Evolutionary conservation across 2,797 vertebrate species (phyloP).

Genomic region (Rhinophrynus dorsalis): DNA sequence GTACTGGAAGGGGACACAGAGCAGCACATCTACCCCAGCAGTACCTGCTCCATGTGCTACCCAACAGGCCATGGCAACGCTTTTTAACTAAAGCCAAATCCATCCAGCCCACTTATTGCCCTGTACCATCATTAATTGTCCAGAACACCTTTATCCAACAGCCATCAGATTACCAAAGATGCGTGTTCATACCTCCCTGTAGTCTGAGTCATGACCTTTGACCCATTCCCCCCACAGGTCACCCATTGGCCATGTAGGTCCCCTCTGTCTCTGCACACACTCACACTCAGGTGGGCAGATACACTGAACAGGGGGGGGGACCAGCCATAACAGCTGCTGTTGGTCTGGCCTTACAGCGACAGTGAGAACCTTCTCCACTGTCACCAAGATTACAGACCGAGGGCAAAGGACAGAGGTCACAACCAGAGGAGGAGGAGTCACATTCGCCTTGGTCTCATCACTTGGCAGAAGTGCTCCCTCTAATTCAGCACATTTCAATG

Average conservation of each 20-base stretch:
- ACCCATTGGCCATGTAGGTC: neutral
- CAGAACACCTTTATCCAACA: too few species aligned
- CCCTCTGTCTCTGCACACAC: constrained; percentile 52
- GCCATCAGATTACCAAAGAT: constrained; percentile 80
- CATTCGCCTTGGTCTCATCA: constrained; percentile 86
- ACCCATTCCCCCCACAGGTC: constrained; percentile 45
- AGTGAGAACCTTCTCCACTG: constrained; percentile 68
- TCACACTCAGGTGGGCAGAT: neutral
- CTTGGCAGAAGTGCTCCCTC: constrained; percentile 50
- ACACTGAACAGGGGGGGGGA: neutral
- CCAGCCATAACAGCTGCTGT: constrained; percentile 61
- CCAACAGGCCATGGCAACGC: too few species aligned
- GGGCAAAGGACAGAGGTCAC: constrained; percentile 48
- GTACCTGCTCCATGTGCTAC: too few species aligned
- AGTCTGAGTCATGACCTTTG: constrained; percentile 30
- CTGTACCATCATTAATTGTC: too few species aligned
- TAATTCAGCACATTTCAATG: too few species aligned
- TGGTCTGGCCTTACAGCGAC: constrained; percentile 87
- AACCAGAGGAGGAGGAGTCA: constrained; percentile 71
- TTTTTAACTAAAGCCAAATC: too few species aligned
- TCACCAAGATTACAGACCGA: constrained; percentile 86
- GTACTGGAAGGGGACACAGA: too few species aligned
- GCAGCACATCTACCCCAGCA: too few species aligned
- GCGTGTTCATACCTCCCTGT: constrained; percentile 68
- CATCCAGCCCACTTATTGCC: too few species aligned